Conservation (phyloP, 2,888 invertebrate species). For the Epistrophe eligans region DNA sequence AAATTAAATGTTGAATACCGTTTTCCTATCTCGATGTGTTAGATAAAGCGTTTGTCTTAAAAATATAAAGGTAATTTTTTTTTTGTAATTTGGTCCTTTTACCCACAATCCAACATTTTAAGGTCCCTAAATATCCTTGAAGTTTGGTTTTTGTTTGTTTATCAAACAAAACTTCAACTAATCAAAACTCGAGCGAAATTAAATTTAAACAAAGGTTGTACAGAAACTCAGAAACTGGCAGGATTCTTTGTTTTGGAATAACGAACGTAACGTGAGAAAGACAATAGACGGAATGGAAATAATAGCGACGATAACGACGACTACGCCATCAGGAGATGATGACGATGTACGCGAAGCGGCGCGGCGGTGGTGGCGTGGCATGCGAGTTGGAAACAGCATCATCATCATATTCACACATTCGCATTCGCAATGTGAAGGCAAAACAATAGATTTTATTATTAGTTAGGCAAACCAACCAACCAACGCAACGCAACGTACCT, state of each 20-base stretch:
- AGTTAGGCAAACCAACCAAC: neutral
- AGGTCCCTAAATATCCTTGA: slow-evolving; percentile 1
- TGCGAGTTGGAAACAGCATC: neutral
- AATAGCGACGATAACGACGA: neutral
- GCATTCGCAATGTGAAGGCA: neutral
- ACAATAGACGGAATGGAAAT: slow-evolving; percentile 11
- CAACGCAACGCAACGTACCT: neutral
- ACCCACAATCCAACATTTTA: slow-evolving; percentile 6
- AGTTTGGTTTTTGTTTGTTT: slow-evolving; percentile 23
- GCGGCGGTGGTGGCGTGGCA: neutral
- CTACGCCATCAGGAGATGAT: neutral
- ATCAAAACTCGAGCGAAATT: slow-evolving; percentile 35
- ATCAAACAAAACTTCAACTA: slow-evolving; percentile 31
- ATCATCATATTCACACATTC: slow-evolving; percentile 11
- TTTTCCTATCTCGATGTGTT: neutral
- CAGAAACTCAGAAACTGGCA: neutral
- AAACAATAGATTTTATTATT: slow-evolving; percentile 32
- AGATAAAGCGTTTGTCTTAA: neutral
- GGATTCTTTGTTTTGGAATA: slow-evolving; percentile 16
- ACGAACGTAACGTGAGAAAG: slow-evolving; percentile 21
- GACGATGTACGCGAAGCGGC: no score
- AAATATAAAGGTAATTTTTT: neutral
- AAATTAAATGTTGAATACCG: slow-evolving; percentile 1
- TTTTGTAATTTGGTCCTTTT: slow-evolving; percentile 6
- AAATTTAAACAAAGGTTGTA: slow-evolving; percentile 25